Evolutionary conservation across 1,140 invertebrate genomes (phyloP), one percentile per base, ranked within the genome.

Genomic region (Atta cephalotes): DNA sequence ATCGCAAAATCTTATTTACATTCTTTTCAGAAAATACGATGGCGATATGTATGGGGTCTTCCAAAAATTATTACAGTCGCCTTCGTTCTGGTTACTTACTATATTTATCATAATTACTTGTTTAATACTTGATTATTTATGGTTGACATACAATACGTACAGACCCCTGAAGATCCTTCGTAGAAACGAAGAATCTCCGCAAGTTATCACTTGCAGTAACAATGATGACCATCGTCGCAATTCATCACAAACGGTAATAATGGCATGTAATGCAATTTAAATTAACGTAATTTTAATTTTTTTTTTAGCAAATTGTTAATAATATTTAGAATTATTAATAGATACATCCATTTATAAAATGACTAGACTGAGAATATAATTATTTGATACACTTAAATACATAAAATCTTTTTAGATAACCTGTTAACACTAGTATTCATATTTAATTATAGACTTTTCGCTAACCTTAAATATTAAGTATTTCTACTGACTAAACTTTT

Each of bases 21-120:
- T 21, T 21, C 18, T 49, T 76, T 86, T 35, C 92, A 97, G 96
- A 45, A 92, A 94, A 90, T 95, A 96, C 63, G 96, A 96, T 89
- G 96, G 96, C 12, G 96, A 97, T 65, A 96, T 97, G 53, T 95
- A 96, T 3, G 96, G 96, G 84, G 96, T 97, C 0, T 97, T 97
- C 87, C 95, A 95, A 0, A 95, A 95, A 14, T 93, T 97, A 10
- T 85, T 97, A 18, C 82, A 92, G 1, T 96, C 96, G 1, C 92
- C 96, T 0, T 91, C 96, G 0, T 96, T 97, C 84, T 97, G 97
- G 96, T 89, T 97, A 10, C 88, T 96, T 5, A 96, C 96, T 2
- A 5, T 97, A 0, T 2, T 97, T 0, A 91, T 96, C 0, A 85
- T 96, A 0, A 92, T 96, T 0, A 92, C 96, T 2, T 95, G 96